Evolutionary conservation across 1,140 invertebrate genomes (phyloP).

Genomic region (Caenorhabditis tropicalis): DNA sequence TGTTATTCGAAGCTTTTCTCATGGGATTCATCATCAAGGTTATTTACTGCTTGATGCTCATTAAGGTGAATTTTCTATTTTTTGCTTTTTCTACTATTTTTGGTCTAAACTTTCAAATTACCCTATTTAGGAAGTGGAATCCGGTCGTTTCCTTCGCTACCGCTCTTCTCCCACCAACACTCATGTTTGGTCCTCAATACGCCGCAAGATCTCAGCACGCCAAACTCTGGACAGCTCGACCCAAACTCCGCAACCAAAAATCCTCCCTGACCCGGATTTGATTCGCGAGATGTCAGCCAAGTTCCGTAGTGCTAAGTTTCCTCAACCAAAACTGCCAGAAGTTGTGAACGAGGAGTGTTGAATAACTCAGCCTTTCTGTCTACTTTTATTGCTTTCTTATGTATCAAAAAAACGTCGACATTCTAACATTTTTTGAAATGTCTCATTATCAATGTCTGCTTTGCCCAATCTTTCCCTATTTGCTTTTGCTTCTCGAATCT

Average conservation of each 20-base stretch:
- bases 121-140: background rate
- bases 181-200: conserved; percentile 12
- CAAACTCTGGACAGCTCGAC: background rate
- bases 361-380: too few species aligned
- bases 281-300: background rate
- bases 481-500: too few species aligned
- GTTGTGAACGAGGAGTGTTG: background rate
- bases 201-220: background rate
- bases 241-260: background rate
- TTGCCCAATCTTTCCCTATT: too few species aligned
- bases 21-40: background rate
- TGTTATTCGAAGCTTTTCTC: background rate
- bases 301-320: background rate
- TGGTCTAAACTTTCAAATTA: background rate
- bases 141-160: background rate
- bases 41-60: background rate
- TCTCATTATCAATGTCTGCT: too few species aligned
- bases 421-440: too few species aligned
- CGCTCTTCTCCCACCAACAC: background rate
- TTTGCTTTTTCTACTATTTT: background rate
- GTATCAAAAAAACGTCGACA: too few species aligned
- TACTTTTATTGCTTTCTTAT: too few species aligned
- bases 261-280: background rate
- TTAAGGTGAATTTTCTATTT: background rate
- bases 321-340: background rate